Percentiles rank a stretch among this genome's conserved stretches.
Evolutionary conservation across 2,888 invertebrate genomes (phyloP).

Genomic region (Meiosimyza decipiens): DNA sequence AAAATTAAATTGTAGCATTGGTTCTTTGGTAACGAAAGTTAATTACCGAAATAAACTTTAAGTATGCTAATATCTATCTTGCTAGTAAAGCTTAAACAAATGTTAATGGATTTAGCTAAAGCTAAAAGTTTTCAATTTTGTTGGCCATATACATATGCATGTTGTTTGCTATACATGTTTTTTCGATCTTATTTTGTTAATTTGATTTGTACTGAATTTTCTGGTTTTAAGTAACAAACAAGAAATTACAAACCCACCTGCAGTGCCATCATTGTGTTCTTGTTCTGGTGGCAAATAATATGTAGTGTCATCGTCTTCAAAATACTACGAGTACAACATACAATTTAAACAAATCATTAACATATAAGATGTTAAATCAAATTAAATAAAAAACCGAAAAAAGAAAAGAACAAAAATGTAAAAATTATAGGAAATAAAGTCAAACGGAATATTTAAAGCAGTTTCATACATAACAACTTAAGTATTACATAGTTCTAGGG

Average conservation of each 20-base stretch:
- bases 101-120: too few species aligned
- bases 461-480: not conserved
- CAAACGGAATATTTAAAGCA: constrained; percentile 1
- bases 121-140: too few species aligned
- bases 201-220: too few species aligned
- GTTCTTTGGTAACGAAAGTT: too few species aligned
- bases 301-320: constrained; percentile 53
- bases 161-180: too few species aligned
- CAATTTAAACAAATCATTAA: constrained; percentile 34
- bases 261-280: constrained; percentile 41
- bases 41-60: too few species aligned
- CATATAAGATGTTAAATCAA: constrained; percentile 19
- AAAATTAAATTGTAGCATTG: too few species aligned
- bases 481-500: not conserved
- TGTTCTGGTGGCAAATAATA: constrained; percentile 51
- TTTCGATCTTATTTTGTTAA: too few species aligned
- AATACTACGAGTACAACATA: constrained; percentile 46
- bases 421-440: constrained; percentile 24
- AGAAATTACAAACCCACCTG: constrained; percentile 49
- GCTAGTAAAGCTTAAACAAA: too few species aligned
- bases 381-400: not conserved
- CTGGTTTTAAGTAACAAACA: constrained; percentile 18
- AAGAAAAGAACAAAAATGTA: constrained; percentile 8
- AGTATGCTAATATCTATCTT: too few species aligned
- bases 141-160: too few species aligned